Evolutionary conservation across 2,888 invertebrate species (phyloP).

Genomic region (Monochamus alternatus): DNA sequence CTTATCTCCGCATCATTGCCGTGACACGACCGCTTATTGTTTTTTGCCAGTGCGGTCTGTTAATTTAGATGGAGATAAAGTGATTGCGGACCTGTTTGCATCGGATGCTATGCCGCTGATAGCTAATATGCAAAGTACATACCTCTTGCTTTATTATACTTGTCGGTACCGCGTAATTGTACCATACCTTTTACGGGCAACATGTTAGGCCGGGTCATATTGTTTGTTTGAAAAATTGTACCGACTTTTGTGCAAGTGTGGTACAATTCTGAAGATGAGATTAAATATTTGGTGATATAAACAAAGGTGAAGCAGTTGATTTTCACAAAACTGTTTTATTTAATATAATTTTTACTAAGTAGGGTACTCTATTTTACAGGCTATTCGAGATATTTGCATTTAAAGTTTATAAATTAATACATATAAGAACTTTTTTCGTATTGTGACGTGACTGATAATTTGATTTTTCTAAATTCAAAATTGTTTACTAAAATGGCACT

Average conservation of each 20-base stretch:
- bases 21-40: slow-evolving; percentile 18
- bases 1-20: slow-evolving; percentile 21
- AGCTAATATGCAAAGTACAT: slow-evolving; percentile 28
- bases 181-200: slow-evolving; percentile 26
- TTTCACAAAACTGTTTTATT: too few species aligned
- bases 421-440: too few species aligned
- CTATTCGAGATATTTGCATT: too few species aligned
- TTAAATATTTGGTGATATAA: too few species aligned
- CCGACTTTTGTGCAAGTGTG: neutral
- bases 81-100: slow-evolving; percentile 32
- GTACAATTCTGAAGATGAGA: neutral
- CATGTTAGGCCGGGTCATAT: slow-evolving; percentile 15
- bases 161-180: slow-evolving; percentile 26
- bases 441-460: too few species aligned
- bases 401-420: too few species aligned
- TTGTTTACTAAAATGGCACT: too few species aligned
- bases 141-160: slow-evolving; percentile 27
- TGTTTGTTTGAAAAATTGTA: slow-evolving; percentile 8
- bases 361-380: too few species aligned
- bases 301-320: too few species aligned
- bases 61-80: slow-evolving; percentile 25
- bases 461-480: too few species aligned
- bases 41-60: slow-evolving; percentile 31
- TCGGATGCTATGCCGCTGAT: slow-evolving; percentile 29
- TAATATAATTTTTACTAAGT: too few species aligned